phyloP scores from a whole-genome alignment of 1,140 invertebrate genomes.

The Cephus cinctus region DNA sequence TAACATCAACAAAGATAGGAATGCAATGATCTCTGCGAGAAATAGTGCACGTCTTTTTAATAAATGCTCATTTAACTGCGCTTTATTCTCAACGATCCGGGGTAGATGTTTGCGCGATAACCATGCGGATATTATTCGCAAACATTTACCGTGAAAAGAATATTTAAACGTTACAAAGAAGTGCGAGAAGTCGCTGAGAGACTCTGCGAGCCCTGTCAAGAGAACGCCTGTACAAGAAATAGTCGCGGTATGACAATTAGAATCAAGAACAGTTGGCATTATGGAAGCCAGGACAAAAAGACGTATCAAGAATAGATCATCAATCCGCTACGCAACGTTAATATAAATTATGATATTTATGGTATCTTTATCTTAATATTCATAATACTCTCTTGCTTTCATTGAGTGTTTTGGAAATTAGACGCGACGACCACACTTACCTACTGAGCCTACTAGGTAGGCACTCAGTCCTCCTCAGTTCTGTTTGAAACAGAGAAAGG shows the following conservation, averaged over 20 bases:
- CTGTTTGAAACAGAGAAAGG: conserved; percentile 56
- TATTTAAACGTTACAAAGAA: too few species aligned
- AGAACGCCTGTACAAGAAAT: too few species aligned
- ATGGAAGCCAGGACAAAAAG: too few species aligned
- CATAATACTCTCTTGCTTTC: conserved; percentile 6
- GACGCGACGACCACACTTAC: conserved; percentile 53
- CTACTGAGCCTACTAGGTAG: conserved; percentile 51
- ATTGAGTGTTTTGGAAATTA: conserved; percentile 32
- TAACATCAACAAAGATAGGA: conserved; percentile 50
- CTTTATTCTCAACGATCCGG: too few species aligned
- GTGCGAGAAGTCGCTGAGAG: too few species aligned
- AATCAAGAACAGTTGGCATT: too few species aligned
- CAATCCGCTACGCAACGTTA: too few species aligned
- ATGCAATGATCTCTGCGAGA: conserved; percentile 37
- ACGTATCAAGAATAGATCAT: too few species aligned
- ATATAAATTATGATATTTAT: neutral
- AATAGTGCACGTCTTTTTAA: conserved; percentile 3
- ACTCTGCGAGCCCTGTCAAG: too few species aligned
- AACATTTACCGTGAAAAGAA: too few species aligned
- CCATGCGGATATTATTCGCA: too few species aligned
- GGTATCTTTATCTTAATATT: neutral
- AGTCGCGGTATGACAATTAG: too few species aligned
- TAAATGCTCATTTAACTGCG: neutral
- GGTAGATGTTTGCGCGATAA: conserved; percentile 38
- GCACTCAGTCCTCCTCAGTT: conserved; percentile 54